phyloP scores from a whole-genome alignment of 2,113 vertebrate species.

The Corydoras maculifer region DNA sequence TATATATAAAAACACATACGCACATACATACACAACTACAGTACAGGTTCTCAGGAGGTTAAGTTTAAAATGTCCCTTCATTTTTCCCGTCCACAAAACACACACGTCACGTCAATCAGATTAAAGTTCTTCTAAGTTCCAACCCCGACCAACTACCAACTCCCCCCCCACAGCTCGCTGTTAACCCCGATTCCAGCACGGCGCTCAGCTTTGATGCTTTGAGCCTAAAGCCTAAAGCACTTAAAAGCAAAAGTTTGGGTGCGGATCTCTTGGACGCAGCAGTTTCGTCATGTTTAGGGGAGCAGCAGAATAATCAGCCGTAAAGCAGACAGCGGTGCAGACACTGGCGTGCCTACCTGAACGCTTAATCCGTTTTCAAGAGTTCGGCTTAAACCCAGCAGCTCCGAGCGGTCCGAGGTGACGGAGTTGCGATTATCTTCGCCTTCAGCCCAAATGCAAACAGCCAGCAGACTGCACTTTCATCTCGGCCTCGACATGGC shows the following conservation, averaged over 20 bases:
- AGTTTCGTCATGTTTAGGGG: conserved; percentile 6
- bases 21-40: too few relatives aligned
- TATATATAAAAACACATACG: too few relatives aligned
- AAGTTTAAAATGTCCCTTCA: too few relatives aligned
- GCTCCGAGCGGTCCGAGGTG: conserved; percentile 6
- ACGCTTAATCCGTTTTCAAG: conserved; percentile 26
- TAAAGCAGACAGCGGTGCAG: conserved; percentile 27
- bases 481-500: conserved; percentile 1
- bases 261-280: conserved; percentile 1
- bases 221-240: conserved; percentile 4
- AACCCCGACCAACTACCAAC: too few relatives aligned
- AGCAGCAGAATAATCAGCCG: conserved; percentile 16
- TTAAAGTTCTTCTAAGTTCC: too few relatives aligned
- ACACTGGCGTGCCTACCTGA: conserved; percentile 30
- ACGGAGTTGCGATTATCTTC: conserved; percentile 19
- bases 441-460: conserved; percentile 11
- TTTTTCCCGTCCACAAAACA: too few relatives aligned
- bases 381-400: conserved; percentile 6
- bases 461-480: background rate
- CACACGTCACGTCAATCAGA: too few relatives aligned
- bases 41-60: too few relatives aligned
- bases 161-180: too few relatives aligned
- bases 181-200: conserved; percentile 6
- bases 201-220: conserved; percentile 1
- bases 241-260: conserved; percentile 1